Percentiles rank a stretch among this genome's conserved stretches.
Evolutionary conservation across 2,888 invertebrate genomes (phyloP).

Genomic region (Acrobasis repandana): DNA sequence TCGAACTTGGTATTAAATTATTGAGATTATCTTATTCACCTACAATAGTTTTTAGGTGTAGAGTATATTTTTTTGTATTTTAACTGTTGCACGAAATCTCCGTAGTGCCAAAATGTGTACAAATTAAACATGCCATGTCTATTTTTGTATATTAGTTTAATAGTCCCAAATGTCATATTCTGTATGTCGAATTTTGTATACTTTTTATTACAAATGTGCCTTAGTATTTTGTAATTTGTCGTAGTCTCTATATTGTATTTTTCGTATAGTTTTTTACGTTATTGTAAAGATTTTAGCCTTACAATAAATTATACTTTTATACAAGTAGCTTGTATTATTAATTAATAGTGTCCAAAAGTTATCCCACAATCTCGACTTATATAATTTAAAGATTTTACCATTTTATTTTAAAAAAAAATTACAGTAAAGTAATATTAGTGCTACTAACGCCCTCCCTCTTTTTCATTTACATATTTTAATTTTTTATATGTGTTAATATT

Average conservation of each 20-base stretch:
- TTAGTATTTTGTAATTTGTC: constrained; percentile 2
- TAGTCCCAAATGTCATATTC: not conserved
- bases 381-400: too few species aligned
- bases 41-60: constrained; percentile 9
- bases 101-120: constrained; percentile 49
- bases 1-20: constrained; percentile 18
- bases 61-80: not conserved
- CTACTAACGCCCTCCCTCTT: too few species aligned
- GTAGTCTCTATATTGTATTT: constrained; percentile 4
- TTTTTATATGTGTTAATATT: too few species aligned
- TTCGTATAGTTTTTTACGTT: not conserved
- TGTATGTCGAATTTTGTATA: not conserved
- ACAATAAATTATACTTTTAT: constrained; percentile 10
- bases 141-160: not conserved
- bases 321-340: not conserved
- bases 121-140: constrained; percentile 63
- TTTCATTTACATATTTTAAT: too few species aligned
- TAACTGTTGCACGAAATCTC: constrained; percentile 12
- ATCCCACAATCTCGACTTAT: not conserved
- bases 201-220: constrained; percentile 11
- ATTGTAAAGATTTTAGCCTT: constrained; percentile 3
- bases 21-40: constrained; percentile 22
- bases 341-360: not conserved
- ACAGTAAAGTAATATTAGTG: too few species aligned
- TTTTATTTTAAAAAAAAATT: too few species aligned